Evolutionary conservation across 2,888 invertebrate species (phyloP).

Genomic region (Lycaena phlaeas): DNA sequence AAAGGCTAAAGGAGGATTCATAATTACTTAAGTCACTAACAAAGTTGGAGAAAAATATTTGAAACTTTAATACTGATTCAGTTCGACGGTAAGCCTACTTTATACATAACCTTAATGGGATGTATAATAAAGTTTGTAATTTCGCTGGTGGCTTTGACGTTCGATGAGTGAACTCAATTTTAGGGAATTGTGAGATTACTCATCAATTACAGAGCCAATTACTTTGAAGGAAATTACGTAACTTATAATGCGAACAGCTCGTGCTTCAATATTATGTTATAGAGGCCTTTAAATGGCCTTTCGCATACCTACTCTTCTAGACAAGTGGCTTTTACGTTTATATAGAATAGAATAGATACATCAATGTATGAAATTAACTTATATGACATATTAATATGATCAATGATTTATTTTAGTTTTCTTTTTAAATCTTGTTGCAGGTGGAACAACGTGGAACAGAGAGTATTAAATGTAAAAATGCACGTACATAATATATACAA

Average conservation of each 20-base stretch:
- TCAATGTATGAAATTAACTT: too few relatives aligned
- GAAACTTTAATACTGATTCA: conserved; percentile 11
- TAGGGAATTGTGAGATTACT: conserved; percentile 8
- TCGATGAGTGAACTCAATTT: not conserved
- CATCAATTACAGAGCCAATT: conserved; percentile 11
- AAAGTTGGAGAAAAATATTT: conserved; percentile 3
- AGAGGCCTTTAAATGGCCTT: too few relatives aligned
- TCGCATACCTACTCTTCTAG: too few relatives aligned
- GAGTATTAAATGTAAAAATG: too few relatives aligned
- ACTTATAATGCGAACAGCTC: conserved; percentile 19
- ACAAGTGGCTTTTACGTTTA: too few relatives aligned
- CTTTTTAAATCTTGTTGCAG: too few relatives aligned
- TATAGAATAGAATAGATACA: too few relatives aligned
- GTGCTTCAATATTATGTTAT: too few relatives aligned
- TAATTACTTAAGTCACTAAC: conserved; percentile 1
- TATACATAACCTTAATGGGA: conserved; percentile 14
- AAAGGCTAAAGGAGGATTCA: not conserved
- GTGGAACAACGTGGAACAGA: too few relatives aligned
- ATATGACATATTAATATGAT: too few relatives aligned
- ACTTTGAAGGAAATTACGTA: conserved; percentile 24
- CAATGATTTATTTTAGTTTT: too few relatives aligned
- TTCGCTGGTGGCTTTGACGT: conserved; percentile 11
- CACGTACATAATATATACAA: too few relatives aligned
- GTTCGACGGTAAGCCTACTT: conserved; percentile 14
- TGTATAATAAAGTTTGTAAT: conserved; percentile 13